Conservation (phyloP, 2,888 invertebrate species). For the Melanargia galathea region DNA sequence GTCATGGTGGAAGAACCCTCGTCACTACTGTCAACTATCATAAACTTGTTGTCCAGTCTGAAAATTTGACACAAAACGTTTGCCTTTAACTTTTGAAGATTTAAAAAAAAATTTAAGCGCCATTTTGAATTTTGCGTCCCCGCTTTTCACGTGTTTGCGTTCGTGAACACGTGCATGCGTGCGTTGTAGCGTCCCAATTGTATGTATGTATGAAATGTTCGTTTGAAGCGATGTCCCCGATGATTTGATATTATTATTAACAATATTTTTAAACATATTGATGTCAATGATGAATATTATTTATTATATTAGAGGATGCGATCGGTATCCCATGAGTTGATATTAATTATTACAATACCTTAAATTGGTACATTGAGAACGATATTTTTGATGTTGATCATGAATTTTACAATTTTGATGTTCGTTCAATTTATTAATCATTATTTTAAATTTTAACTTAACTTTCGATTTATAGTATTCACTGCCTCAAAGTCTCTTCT, state of each 20-base stretch:
- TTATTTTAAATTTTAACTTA: neutral
- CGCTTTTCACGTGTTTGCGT: conserved; percentile 27
- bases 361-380: neutral
- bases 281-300: conserved; percentile 13
- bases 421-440: neutral
- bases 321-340: conserved; percentile 16
- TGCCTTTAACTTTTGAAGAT: conserved; percentile 39
- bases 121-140: conserved; percentile 33
- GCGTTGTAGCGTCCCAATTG: conserved; percentile 43
- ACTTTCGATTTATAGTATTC: neutral
- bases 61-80: conserved; percentile 61
- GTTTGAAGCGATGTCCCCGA: conserved; percentile 27
- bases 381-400: neutral
- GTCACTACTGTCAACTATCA: conserved; percentile 72
- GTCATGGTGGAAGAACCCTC: conserved; percentile 62
- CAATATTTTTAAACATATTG: conserved; percentile 18
- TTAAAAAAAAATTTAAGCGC: conserved; percentile 23
- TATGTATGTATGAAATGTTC: conserved; percentile 3
- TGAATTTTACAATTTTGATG: neutral
- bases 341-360: conserved; percentile 4
- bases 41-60: conserved; percentile 72
- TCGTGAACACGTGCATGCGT: conserved; percentile 14
- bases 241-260: conserved; percentile 22
- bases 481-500: neutral
- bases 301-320: conserved; percentile 9